Evolutionary conservation across 1,140 invertebrate genomes (phyloP).

Genomic region (Drosophila oshimai): DNA sequence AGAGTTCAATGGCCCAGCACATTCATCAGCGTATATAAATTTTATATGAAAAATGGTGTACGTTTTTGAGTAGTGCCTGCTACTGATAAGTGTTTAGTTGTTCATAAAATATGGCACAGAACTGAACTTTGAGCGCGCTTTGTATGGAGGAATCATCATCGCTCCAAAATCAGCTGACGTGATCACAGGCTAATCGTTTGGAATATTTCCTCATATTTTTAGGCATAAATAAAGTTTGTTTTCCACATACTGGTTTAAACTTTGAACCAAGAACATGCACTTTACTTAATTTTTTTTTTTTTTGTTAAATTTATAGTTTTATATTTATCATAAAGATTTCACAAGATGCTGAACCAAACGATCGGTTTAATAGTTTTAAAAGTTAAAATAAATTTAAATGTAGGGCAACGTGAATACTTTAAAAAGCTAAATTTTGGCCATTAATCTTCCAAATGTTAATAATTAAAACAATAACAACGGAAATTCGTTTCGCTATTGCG

Average conservation of each 20-base stretch:
- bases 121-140: slow-evolving; percentile 51
- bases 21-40: not conserved
- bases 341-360: no score
- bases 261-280: no score
- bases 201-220: not conserved
- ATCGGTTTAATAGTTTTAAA: no score
- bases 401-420: no score
- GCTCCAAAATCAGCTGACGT: slow-evolving; percentile 42
- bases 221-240: not conserved
- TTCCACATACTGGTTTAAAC: not conserved
- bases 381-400: no score
- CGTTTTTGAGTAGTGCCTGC: slow-evolving; percentile 31
- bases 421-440: no score
- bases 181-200: not conserved
- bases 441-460: no score
- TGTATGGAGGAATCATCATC: slow-evolving; percentile 15
- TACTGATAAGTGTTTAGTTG: slow-evolving; percentile 61
- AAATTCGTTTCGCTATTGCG: not conserved
- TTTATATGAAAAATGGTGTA: slow-evolving; percentile 38
- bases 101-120: slow-evolving; percentile 42
- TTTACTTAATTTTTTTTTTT: no score
- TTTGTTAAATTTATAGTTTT: no score
- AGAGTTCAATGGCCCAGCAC: slow-evolving; percentile 43
- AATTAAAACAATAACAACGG: not conserved
- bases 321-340: no score